Base-by-base conservation (phyloP, 2,888 invertebrate genomes). In the Podotricha telesiphe region DNA sequence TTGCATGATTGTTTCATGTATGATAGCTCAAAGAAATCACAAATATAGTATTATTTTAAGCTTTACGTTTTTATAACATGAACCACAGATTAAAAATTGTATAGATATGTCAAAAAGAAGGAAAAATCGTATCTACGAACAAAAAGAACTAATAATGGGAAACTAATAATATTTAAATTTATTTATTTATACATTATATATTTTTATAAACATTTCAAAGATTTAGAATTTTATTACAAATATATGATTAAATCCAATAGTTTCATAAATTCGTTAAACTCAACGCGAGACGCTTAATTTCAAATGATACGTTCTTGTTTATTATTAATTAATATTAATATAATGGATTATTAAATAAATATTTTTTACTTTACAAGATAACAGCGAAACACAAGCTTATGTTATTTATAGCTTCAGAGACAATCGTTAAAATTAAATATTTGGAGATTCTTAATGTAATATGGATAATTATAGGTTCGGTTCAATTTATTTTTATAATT, bases 351-450 rank as follows among this genome's bases (percentile, higher is more conserved):
- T 79, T 59, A 77, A 74, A 77, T 80, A 79, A 81, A 82, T 80
- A 84, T 71, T 56, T 64, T 4, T 13, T 65, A 55, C 63, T 55
- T 80, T 86, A 86, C 82, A 28, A 83, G 79, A 78, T 78, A 84
- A 85, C 84, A 82, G 78, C 77, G 76, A 75, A 73, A 76, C 50
- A 66, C 58, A 45, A 58, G 56, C 40, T 42, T n/a, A 17, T 53
- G 42, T 40, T 42, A 42, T 40, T 51, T 42, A 53, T 48, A 48
- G 19, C 42, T 15, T 45, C 3, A 55, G 40, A 55, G 53, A 55
- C 22, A 20, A 22, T 58, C 58, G 42, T 20, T 28, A n/a, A n/a
- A n/a, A n/a, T n/a, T n/a, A n/a, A n/a, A n/a, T n/a, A n/a, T n/a
- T n/a, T n/a, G n/a, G n/a, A n/a, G n/a, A n/a, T n/a, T n/a, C n/a